Conservation (phyloP, 2,113 vertebrate genomes). For the Stomatorhinus ivindoensis region DNA sequence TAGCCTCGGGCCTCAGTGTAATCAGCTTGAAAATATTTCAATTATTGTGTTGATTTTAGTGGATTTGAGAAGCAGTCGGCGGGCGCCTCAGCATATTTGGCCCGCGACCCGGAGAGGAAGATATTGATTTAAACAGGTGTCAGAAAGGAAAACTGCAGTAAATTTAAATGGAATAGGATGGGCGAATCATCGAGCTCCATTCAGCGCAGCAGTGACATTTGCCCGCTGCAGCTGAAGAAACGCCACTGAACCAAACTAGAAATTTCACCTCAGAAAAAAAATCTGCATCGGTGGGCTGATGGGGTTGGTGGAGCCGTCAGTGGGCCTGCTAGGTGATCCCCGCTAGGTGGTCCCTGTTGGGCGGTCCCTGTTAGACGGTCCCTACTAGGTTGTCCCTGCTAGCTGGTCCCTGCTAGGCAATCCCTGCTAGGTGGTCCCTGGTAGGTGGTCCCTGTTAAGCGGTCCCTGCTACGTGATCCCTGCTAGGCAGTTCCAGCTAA, state of each 20-base stretch:
- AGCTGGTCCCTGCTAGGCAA: neutral
- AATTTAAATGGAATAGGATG: slow-evolving; percentile 81
- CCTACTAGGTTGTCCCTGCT: neutral
- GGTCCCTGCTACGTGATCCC: no score
- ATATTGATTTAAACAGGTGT: slow-evolving; percentile 90
- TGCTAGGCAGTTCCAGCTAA: fast-evolving
- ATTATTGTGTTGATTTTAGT: slow-evolving; percentile 94
- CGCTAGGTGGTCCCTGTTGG: neutral
- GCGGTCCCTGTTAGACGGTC: neutral
- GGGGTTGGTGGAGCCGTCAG: slow-evolving; percentile 45
- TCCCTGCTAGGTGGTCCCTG: neutral
- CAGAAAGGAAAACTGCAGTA: slow-evolving; percentile 80
- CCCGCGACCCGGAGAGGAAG: slow-evolving; percentile 80
- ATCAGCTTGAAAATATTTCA: slow-evolving; percentile 95
- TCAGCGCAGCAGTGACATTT: slow-evolving; percentile 70
- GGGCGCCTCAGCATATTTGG: slow-evolving; percentile 78
- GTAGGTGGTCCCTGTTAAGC: neutral
- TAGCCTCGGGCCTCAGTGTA: slow-evolving; percentile 81
- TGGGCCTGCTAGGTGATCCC: neutral
- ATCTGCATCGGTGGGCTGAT: slow-evolving; percentile 41
- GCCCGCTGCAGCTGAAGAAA: slow-evolving; percentile 69
- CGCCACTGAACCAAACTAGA: slow-evolving; percentile 73
- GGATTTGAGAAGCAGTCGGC: slow-evolving; percentile 82
- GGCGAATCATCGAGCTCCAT: slow-evolving; percentile 50
- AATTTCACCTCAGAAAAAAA: slow-evolving; percentile 78